Percentiles rank a stretch among this genome's conserved stretches.
Conservation (phyloP, 35 echinoderm and acorn worm species). For the Strongylocentrotus purpuratus region DNA sequence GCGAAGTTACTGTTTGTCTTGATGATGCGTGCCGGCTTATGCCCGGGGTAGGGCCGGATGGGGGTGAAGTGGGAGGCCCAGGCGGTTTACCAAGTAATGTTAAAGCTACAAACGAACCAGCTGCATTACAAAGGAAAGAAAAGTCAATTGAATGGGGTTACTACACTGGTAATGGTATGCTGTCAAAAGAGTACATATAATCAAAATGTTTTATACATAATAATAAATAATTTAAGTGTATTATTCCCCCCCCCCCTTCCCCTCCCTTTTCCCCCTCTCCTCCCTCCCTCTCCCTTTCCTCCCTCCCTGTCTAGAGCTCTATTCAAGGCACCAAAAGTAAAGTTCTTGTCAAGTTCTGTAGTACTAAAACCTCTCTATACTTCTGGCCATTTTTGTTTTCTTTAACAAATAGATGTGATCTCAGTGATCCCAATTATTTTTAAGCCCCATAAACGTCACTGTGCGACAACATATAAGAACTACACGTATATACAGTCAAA, state of each 20-base stretch:
- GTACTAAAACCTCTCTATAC: not conserved
- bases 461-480: not conserved
- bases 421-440: not conserved
- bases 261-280: not conserved
- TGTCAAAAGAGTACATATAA: too few relatives aligned
- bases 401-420: not conserved
- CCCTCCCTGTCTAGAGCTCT: too few relatives aligned
- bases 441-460: not conserved
- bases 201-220: not conserved
- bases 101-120: constrained; percentile 89
- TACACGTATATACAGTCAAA: too few relatives aligned
- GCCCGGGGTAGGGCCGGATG: not conserved
- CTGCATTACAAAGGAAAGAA: constrained; percentile 26
- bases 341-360: too few relatives aligned
- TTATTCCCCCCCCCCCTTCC: not conserved
- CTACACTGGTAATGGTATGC: too few relatives aligned
- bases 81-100: constrained; percentile 86
- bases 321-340: too few relatives aligned
- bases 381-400: not conserved
- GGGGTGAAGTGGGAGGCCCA: not conserved
- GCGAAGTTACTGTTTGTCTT: constrained; percentile 36
- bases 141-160: not conserved
- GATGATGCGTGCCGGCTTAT: not conserved
- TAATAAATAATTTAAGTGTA: not conserved
- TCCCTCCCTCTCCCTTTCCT: not conserved